phyloP scores from a whole-genome alignment of 2,888 invertebrate species.

The Oscheius sp. region DNA sequence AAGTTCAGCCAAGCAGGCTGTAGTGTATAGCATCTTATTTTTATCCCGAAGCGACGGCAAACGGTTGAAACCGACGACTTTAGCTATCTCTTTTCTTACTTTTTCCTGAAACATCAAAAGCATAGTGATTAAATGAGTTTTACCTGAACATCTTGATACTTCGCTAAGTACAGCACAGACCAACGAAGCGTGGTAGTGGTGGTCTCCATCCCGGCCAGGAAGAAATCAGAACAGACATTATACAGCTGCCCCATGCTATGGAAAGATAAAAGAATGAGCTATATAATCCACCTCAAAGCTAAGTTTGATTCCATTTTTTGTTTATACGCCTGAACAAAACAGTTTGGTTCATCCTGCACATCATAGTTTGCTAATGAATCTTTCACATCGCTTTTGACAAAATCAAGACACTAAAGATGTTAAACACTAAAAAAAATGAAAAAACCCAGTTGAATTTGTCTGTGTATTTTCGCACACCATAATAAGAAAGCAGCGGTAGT shows the following conservation, averaged over 20 bases:
- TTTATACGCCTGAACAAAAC: conserved; percentile 47
- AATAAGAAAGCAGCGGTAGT: too few relatives aligned
- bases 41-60: conserved; percentile 43
- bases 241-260: conserved; percentile 13
- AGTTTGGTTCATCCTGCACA: conserved; percentile 24
- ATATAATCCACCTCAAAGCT: background rate
- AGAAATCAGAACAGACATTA: conserved; percentile 45
- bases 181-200: conserved; percentile 51
- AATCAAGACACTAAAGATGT: background rate
- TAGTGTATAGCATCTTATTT: conserved; percentile 35
- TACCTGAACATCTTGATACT: conserved; percentile 45
- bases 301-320: conserved; percentile 23
- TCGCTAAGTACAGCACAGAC: conserved; percentile 47
- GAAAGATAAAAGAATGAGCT: background rate
- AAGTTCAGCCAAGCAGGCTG: conserved; percentile 37
- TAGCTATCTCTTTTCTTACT: conserved; percentile 39
- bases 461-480: too few relatives aligned
- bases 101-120: conserved; percentile 33
- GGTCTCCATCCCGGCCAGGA: conserved; percentile 60
- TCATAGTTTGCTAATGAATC: conserved; percentile 32
- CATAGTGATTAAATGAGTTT: conserved; percentile 30
- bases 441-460: too few relatives aligned
- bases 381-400: conserved; percentile 35
- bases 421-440: too few relatives aligned
- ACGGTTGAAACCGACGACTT: conserved; percentile 35